Percentiles rank a stretch among this genome's conserved stretches.
Evolutionary conservation across 2,888 invertebrate species (phyloP).

Genomic region (Ormia ochracea): DNA sequence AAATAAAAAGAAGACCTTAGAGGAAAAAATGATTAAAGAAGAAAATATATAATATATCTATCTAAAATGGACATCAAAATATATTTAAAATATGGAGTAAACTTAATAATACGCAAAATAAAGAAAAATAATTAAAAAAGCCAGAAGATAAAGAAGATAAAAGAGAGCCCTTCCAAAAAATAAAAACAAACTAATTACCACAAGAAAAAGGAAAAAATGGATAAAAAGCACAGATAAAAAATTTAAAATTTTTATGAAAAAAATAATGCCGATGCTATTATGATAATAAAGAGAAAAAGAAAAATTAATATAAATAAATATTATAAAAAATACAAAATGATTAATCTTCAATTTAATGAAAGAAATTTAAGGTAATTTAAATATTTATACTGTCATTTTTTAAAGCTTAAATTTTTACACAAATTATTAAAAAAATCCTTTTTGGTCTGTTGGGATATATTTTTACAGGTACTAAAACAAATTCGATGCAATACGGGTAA

Average conservation of each 20-base stretch:
- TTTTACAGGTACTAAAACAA: no score
- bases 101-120: slow-evolving; percentile 65
- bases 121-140: slow-evolving; percentile 61
- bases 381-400: background rate
- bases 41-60: slow-evolving; percentile 55
- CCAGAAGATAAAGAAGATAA: slow-evolving; percentile 65
- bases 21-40: slow-evolving; percentile 62
- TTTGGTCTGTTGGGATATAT: no score
- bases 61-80: slow-evolving; percentile 63
- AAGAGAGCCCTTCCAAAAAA: slow-evolving; percentile 66
- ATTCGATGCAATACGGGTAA: no score
- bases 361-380: no score
- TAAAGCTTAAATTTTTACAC: no score
- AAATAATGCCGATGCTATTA: slow-evolving; percentile 30
- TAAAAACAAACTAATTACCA: slow-evolving; percentile 59
- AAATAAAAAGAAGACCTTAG: slow-evolving; percentile 64
- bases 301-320: slow-evolving; percentile 53
- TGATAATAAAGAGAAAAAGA: slow-evolving; percentile 40
- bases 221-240: slow-evolving; percentile 63
- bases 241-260: slow-evolving; percentile 56
- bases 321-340: slow-evolving; percentile 43
- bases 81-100: slow-evolving; percentile 64
- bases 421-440: no score
- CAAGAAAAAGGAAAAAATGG: slow-evolving; percentile 54
- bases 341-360: slow-evolving; percentile 36